Base-by-base conservation (phyloP, 2,888 invertebrate genomes). In the Hipparchia sbordonii region DNA sequence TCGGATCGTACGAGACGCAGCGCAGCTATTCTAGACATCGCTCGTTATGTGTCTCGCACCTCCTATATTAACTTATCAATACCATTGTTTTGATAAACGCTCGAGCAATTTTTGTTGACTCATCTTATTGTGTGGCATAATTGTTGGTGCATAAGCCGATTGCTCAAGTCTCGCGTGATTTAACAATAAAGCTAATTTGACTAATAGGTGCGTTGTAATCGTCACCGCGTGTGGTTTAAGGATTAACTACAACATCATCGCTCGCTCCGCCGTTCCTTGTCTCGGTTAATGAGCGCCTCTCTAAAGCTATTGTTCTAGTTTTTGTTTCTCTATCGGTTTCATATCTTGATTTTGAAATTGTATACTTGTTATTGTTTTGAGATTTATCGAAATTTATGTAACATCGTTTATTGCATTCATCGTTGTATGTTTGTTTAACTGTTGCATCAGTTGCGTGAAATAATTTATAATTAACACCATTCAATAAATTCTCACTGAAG, bases 61-160 rank as follows among this genome's bases (percentile, higher is more conserved):
- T 89, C 81, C 87, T 91, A 89, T 91, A 93, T 93, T 91, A 93
- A 93, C 91, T 93, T 93, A 93, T 93, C 93, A 92, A 91, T 90
- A 92, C 92, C 89, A 93, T 93, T 93, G 93, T 93, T 93, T 93
- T 92, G 91, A 93, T 93, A 92, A 90, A 92, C 90, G 90, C 89
- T 84, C 82, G 83, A 82, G 89, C 89, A 89, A 90, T 91, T 91
- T 91, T 82, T 87, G 93, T 85, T 93, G 93, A 93, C 88, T 93
- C 93, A 93, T 89, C 85, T 90, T 85, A 91, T 92, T 91, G 93
- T 92, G 86, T 84, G 81, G 87, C 89, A 89, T 92, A 93, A 93
- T 93, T 91, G 92, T 88, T 87, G 85, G 85, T 84, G 84, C 89
- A 84, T 92, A 92, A 93, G 92, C 92, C 88, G 91, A 91, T 92